Conservation (phyloP, 2,888 invertebrate species). For the Plagodis pulveraria region DNA sequence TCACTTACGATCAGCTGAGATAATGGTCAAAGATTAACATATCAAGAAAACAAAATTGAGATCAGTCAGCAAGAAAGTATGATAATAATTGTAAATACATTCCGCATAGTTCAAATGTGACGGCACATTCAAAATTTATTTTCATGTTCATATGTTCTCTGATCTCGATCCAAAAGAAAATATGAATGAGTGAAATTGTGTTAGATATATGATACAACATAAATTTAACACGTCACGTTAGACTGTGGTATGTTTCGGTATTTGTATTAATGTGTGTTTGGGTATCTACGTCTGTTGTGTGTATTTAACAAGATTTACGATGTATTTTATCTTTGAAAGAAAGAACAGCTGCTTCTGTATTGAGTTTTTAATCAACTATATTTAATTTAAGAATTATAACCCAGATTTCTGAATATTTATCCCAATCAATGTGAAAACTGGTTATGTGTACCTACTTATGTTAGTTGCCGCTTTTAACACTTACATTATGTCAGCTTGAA, state of each 20-base stretch:
- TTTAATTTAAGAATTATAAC: slow-evolving; percentile 5
- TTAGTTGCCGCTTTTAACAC: too few relatives aligned
- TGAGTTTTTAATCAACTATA: slow-evolving; percentile 25
- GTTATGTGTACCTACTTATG: too few relatives aligned
- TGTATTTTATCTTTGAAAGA: slow-evolving; percentile 41
- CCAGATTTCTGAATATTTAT: slow-evolving; percentile 7
- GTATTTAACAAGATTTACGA: slow-evolving; percentile 43
- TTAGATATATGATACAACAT: slow-evolving; percentile 37
- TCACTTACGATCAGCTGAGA: too few relatives aligned
- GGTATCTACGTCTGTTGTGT: slow-evolving; percentile 33
- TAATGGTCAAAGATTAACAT: too few relatives aligned
- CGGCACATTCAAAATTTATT: slow-evolving; percentile 11
- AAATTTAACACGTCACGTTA: slow-evolving; percentile 40
- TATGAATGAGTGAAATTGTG: slow-evolving; percentile 29
- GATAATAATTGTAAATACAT: too few relatives aligned
- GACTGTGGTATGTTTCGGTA: slow-evolving; percentile 37
- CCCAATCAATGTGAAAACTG: too few relatives aligned
- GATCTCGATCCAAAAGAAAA: slow-evolving; percentile 45
- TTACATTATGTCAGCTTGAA: too few relatives aligned
- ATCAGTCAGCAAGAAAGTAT: too few relatives aligned
- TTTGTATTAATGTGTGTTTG: slow-evolving; percentile 40
- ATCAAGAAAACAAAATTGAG: too few relatives aligned
- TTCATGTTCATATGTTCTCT: slow-evolving; percentile 30
- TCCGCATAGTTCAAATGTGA: background rate
- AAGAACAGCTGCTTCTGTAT: slow-evolving; percentile 30